phyloP scores from a whole-genome alignment of 1,140 invertebrate genomes.

The Drosophila orena region DNA sequence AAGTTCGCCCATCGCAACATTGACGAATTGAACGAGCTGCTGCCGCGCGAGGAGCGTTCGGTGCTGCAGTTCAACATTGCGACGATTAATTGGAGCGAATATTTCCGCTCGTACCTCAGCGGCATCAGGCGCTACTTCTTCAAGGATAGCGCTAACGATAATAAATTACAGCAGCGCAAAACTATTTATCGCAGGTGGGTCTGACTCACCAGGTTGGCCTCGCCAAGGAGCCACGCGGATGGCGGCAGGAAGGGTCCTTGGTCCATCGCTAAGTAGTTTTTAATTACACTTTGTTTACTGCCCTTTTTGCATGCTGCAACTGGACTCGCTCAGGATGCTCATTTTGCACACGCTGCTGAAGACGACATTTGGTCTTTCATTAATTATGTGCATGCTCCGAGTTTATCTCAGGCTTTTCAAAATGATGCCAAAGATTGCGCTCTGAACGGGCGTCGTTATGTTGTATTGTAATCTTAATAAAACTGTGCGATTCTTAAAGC shows the following conservation, averaged over 20 bases:
- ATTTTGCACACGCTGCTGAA: conserved; percentile 78
- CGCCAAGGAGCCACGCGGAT: too few species aligned
- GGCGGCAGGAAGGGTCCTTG: background rate
- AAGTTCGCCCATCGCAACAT: conserved; percentile 83
- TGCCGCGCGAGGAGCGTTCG: conserved; percentile 61
- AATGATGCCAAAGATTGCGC: conserved; percentile 76
- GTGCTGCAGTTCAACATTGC: conserved; percentile 85
- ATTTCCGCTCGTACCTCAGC: conserved; percentile 86
- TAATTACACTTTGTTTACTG: conserved; percentile 83
- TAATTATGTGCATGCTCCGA: conserved; percentile 83
- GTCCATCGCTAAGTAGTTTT: conserved; percentile 75
- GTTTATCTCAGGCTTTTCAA: conserved; percentile 79
- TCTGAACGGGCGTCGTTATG: conserved; percentile 55
- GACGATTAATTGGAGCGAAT: conserved; percentile 87
- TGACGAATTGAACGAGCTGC: conserved; percentile 75
- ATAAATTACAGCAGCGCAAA: conserved; percentile 83
- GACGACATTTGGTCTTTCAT: conserved; percentile 80
- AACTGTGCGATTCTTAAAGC: conserved; percentile 56
- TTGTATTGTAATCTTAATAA: conserved; percentile 77
- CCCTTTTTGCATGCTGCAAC: conserved; percentile 51
- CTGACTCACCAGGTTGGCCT: conserved; percentile 27
- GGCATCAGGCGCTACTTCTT: conserved; percentile 87
- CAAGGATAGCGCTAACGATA: conserved; percentile 85
- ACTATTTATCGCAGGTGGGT: conserved; percentile 84
- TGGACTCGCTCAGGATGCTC: conserved; percentile 63